phyloP scores from a whole-genome alignment of 2,113 vertebrate species.

The Anser brachyrhynchus region DNA sequence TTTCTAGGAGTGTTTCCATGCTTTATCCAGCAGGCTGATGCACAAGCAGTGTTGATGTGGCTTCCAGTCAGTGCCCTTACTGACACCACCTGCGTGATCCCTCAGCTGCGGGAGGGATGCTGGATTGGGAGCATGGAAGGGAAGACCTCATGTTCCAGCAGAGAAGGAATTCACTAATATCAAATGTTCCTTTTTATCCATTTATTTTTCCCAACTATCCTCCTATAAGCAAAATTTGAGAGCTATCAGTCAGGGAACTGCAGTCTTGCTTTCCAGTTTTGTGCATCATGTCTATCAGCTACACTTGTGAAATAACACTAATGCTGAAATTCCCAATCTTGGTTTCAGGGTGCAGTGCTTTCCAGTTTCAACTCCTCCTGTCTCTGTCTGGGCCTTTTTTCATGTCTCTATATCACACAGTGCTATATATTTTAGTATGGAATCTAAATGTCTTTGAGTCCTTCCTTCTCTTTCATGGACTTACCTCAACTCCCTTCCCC shows the following conservation, averaged over 20 bases:
- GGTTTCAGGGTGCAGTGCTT: neutral
- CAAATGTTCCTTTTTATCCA: neutral
- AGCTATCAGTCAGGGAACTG: neutral
- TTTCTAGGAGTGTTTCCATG: rapidly evolving
- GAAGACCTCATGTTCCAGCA: neutral
- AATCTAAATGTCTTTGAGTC: neutral
- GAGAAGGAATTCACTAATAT: neutral
- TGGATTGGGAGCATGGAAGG: neutral
- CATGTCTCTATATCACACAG: neutral
- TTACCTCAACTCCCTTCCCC: neutral
- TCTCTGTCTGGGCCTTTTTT: neutral
- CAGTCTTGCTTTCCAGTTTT: neutral
- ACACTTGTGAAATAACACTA: neutral
- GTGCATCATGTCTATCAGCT: neutral
- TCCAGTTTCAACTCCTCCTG: neutral
- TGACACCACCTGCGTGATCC: neutral
- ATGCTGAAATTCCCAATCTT: neutral
- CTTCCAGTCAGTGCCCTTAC: neutral
- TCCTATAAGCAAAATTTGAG: neutral
- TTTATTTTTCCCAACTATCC: neutral
- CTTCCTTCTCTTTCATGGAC: neutral
- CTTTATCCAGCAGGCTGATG: neutral
- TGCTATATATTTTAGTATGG: neutral
- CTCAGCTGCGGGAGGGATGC: neutral
- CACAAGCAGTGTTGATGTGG: rapidly evolving